Base-by-base conservation (phyloP, 2,888 invertebrate genomes). In the Cybosia mesomella region DNA sequence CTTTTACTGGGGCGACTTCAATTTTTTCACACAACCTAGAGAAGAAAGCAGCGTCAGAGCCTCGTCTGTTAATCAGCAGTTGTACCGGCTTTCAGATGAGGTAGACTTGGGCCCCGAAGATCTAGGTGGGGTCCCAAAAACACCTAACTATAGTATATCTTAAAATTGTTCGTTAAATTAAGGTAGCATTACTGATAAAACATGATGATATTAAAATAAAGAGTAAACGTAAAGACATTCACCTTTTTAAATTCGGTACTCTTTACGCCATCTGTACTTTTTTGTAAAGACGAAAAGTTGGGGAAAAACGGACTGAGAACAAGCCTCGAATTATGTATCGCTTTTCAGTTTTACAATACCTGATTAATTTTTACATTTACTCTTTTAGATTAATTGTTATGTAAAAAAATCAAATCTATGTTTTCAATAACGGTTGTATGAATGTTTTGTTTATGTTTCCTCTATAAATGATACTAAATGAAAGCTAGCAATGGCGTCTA, bases 191-290 rank as follows among this genome's bases (percentile, higher is more conserved):
- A 28, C 28, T 28, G 28, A 2, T 28, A 28, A 28, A 28, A 5
- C 28, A n/a, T 5, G 28, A 5, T 5, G 2, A 28, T 28, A 28
- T 28, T 28, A 28, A 28, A 4, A 28, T 28, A 28, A 28, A 4
- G 5, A 28, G 28, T 28, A 28, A 28, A 28, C 2, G 28, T 28
- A 28, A 28, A 28, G 2, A 28, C 5, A 4, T 43, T 18, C 43
- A 43, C 0, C 8, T 49, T 43, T n/a, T n/a, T n/a, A 22, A 7
- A 21, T 21, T 15, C 21, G 13, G 11, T n/a, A 64, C 64, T 4
- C 21, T 13, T 24, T 32, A 32, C 58, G 65, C 58, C 58, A 58
- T 58, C 65, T 65, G 24, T 58, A n/a, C 32, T 32, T 18, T n/a
- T n/a, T 24, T 18, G 22, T 7, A 24, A 54, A 34, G 18, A 22